Base-by-base conservation (phyloP, 2,797 vertebrate genomes). In the Chelmon rostratus region DNA sequence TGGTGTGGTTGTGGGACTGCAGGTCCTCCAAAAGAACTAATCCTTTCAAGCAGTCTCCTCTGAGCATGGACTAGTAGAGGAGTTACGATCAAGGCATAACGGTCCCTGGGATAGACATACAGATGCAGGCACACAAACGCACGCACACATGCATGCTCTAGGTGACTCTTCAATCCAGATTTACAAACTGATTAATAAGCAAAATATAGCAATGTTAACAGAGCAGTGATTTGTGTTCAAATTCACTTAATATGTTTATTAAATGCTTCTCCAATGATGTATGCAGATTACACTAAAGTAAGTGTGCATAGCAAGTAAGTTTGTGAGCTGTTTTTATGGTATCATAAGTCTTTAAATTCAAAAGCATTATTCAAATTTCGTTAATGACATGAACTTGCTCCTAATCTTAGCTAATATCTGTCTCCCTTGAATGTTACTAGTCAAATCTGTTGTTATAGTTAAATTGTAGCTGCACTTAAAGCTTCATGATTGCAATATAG, bases 1-100 rank as follows among this genome's bases (percentile, higher is more conserved):
- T 96, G 94, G 84, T 93, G 91, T 46, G 95, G 94, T 37, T 96
- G 94, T 53, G 92, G 91, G 28, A 90, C 86, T n/a, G 82, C 63
- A 11, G 95, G 92, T 9, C 93, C 96, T 42, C 88, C 79, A 31
- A 89, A 89, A 8, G 80, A 76, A 35, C 68, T 35, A n/a, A 97
- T 94, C 85, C 95, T 97, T 83, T 96, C 89, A 70, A 96, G 86
- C 25, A 99, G 92, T 80, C 92, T 97, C 82, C 95, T 96, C 91
- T 99, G 98, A 64, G 97, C 97, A 0, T 96, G 94, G n/a, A 98
- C 93, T 71, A 99, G 82, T 31, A 99, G 65, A 0, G 98, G 97
- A 44, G 93, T 96, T 81, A 98, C 87, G 76, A 96, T 94, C 68
- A 96, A 93, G 66, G 95, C 91, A 49, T 97, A 98, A 38, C 95